A percentile compares a stretch with the other conserved stretches of the same genome.
Conservation (phyloP, 2,888 invertebrate species). For the Drosophila parthenogenetica region DNA sequence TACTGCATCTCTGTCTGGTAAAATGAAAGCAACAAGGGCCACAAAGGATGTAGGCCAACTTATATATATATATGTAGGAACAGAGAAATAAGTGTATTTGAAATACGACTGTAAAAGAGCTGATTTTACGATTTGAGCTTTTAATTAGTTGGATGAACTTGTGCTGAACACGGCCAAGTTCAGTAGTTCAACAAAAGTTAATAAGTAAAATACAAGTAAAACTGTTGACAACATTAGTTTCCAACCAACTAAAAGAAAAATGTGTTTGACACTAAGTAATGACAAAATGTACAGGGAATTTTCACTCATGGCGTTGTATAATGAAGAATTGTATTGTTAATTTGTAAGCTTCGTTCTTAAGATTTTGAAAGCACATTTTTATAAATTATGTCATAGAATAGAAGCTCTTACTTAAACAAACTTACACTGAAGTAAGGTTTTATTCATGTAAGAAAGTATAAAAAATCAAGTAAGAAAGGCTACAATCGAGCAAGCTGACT, state of each 20-base stretch:
- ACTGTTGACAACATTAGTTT: constrained; percentile 25
- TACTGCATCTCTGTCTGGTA: constrained; percentile 2
- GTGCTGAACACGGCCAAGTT: constrained; percentile 20
- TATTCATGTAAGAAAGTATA: too few species aligned
- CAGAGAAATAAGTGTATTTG: neutral
- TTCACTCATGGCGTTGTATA: neutral
- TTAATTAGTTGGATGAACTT: constrained; percentile 50
- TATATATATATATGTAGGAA: neutral
- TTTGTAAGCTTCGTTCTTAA: too few species aligned
- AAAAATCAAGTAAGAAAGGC: too few species aligned
- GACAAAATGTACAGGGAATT: too few species aligned
- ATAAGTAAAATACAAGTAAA: constrained; percentile 37
- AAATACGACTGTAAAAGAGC: constrained; percentile 13
- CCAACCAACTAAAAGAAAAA: constrained; percentile 16
- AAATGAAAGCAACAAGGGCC: constrained; percentile 14
- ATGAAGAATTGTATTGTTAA: neutral
- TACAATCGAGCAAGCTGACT: too few species aligned
- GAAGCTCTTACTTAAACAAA: too few species aligned
- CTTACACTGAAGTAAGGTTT: too few species aligned
- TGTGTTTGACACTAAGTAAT: constrained; percentile 24
- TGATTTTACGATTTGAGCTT: constrained; percentile 26
- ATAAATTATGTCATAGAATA: too few species aligned
- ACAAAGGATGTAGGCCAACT: constrained; percentile 2
- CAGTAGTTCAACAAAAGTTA: constrained; percentile 54
- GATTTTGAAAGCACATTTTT: too few species aligned